phyloP scores from a whole-genome alignment of 2,797 vertebrate genomes.

The Moxostoma hubbsi region DNA sequence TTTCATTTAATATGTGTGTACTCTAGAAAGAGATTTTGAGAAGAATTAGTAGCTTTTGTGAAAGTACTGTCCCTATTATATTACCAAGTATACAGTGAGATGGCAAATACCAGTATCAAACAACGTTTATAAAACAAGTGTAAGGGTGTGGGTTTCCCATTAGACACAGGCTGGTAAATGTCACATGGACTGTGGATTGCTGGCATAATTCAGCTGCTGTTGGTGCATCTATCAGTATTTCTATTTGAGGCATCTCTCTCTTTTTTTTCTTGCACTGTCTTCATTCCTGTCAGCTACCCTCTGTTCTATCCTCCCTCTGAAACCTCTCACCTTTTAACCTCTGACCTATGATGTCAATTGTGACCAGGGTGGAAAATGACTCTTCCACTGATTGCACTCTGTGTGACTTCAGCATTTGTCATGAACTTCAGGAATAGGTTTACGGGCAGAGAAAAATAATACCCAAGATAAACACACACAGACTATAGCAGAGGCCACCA shows the following conservation, averaged over 20 bases:
- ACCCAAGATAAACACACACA: background rate
- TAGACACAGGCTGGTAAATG: slow-evolving; percentile 11
- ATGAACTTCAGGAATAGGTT: background rate
- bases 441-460: background rate
- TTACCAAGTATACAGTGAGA: no score
- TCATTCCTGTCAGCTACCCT: slow-evolving; percentile 32
- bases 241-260: slow-evolving; percentile 44
- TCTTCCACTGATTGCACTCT: slow-evolving; percentile 21
- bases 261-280: slow-evolving; percentile 27
- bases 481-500: no score
- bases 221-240: slow-evolving; percentile 45
- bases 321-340: slow-evolving; percentile 42
- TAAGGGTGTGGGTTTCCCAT: background rate
- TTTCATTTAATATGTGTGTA: background rate
- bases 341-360: slow-evolving; percentile 44
- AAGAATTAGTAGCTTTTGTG: background rate
- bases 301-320: slow-evolving; percentile 31
- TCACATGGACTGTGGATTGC: background rate
- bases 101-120: background rate
- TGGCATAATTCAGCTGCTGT: slow-evolving; percentile 45
- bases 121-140: slow-evolving; percentile 18
- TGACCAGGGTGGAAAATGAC: slow-evolving; percentile 15
- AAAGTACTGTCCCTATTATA: background rate
- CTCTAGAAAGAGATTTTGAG: background rate
- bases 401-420: slow-evolving; percentile 29